Evolutionary conservation across 23 tunicate genomes (phyloP).

Genomic region (Trididemnum clinides): DNA sequence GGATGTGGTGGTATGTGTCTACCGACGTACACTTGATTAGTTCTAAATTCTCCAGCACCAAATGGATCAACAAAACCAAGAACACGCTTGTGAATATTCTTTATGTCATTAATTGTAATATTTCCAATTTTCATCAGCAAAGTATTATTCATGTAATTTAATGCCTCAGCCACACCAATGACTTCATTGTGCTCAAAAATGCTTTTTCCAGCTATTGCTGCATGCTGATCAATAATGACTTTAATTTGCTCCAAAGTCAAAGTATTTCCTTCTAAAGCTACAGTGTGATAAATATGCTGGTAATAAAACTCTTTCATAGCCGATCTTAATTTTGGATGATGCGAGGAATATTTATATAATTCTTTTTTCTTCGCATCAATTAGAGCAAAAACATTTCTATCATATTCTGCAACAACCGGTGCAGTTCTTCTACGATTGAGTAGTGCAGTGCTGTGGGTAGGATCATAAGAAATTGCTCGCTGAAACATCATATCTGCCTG

Average conservation of each 20-base stretch:
- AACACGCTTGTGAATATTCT: slow-evolving; percentile 84
- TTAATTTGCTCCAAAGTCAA: slow-evolving; percentile 74
- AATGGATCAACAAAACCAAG: slow-evolving; percentile 85
- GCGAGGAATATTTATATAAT: slow-evolving; percentile 86
- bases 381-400: slow-evolving; percentile 51
- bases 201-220: slow-evolving; percentile 74
- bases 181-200: slow-evolving; percentile 92
- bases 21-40: slow-evolving; percentile 89
- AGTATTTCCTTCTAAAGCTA: slow-evolving; percentile 92
- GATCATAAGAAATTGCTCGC: slow-evolving; percentile 80
- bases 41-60: slow-evolving; percentile 85
- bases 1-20: slow-evolving; percentile 93
- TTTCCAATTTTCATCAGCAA: slow-evolving; percentile 82
- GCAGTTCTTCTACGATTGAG: slow-evolving; percentile 78
- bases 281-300: slow-evolving; percentile 88
- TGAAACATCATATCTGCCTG: slow-evolving; percentile 89
- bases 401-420: slow-evolving; percentile 82
- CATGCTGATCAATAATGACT: slow-evolving; percentile 57
- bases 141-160: slow-evolving; percentile 84
- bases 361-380: slow-evolving; percentile 78
- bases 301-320: slow-evolving; percentile 96
- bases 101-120: slow-evolving; percentile 69
- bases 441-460: slow-evolving; percentile 69
- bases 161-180: slow-evolving; percentile 85
- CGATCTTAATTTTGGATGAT: slow-evolving; percentile 64